Conservation (phyloP, 1,140 invertebrate genomes). For the Armadillidium nasatum region DNA sequence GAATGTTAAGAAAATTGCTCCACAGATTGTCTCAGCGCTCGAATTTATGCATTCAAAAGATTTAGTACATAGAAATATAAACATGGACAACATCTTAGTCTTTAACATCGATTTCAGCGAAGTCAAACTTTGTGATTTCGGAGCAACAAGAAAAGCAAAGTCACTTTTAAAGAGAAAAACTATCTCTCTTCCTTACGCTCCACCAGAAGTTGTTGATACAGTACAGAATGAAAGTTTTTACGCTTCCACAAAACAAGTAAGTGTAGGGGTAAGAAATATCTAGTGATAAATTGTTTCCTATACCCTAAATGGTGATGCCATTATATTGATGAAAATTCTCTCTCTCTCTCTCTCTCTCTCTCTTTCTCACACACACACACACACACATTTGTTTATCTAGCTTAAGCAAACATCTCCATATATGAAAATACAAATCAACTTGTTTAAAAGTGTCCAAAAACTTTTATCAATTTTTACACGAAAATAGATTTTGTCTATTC, state of each 20-base stretch:
- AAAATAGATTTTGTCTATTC: too few species aligned
- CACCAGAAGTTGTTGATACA: constrained; percentile 83
- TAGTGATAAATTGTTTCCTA: too few species aligned
- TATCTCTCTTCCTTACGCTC: constrained; percentile 85
- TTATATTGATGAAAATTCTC: too few species aligned
- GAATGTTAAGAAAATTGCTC: constrained; percentile 70
- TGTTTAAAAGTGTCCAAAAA: too few species aligned
- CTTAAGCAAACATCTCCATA: too few species aligned
- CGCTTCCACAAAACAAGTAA: constrained; percentile 53
- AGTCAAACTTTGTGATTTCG: constrained; percentile 94
- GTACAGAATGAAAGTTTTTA: constrained; percentile 66
- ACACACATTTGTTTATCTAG: too few species aligned
- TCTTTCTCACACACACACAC: too few species aligned
- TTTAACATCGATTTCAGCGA: constrained; percentile 81
- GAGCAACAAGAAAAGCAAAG: constrained; percentile 65
- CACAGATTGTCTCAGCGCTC: constrained; percentile 77
- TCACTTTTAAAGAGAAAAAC: constrained; percentile 64
- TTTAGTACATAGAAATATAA: constrained; percentile 87
- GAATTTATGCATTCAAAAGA: constrained; percentile 88
- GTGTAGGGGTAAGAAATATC: not conserved
- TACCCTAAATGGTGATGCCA: too few species aligned
- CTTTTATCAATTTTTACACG: too few species aligned
- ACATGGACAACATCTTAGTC: constrained; percentile 70
- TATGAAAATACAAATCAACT: too few species aligned
- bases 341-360: too few species aligned